These are phyloP conservation scores for Copsychus sechellarum DNA, from an alignment of 2,113 vertebrate genomes.

Conservation along the genomic window DNA sequence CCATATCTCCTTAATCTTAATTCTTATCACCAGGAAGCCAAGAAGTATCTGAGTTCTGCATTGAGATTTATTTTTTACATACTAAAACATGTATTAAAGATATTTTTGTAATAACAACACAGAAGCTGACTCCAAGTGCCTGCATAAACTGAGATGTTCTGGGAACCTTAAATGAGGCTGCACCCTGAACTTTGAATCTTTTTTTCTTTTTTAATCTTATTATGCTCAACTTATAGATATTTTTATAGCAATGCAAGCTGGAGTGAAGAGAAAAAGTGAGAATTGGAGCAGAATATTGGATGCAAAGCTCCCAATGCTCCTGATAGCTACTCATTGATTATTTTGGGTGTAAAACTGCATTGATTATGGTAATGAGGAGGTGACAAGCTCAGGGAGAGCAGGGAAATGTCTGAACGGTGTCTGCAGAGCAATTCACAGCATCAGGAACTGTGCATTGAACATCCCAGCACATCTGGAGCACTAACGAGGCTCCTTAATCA, in stretches of 20 bases:
- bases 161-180: background rate
- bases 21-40: background rate
- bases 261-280: background rate
- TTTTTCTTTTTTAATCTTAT: background rate
- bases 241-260: background rate
- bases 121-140: background rate
- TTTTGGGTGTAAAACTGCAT: background rate
- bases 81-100: background rate
- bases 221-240: background rate
- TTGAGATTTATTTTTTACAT: background rate
- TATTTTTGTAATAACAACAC: background rate
- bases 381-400: background rate
- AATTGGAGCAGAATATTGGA: background rate
- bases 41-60: background rate
- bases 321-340: background rate
- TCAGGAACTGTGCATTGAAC: background rate
- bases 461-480: background rate
- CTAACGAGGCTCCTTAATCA: background rate
- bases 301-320: background rate
- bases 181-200: background rate
- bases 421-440: background rate
- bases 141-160: background rate
- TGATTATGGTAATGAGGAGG: conserved; percentile 4
- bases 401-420: background rate
- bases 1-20: background rate